Base-by-base conservation (phyloP, 1,140 invertebrate genomes). In the Drosophila auraria region DNA sequence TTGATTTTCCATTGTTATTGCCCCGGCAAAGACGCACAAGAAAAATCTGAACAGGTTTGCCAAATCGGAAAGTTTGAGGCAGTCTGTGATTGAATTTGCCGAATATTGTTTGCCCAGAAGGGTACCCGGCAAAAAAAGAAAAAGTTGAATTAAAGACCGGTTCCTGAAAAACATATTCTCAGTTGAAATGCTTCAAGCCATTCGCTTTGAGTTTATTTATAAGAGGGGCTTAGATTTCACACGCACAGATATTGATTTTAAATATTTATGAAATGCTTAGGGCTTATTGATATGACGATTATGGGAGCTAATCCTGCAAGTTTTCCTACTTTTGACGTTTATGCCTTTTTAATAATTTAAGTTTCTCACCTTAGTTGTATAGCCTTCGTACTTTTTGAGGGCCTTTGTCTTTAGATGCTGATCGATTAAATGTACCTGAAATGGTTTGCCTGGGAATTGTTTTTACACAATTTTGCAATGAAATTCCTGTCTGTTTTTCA, bases 1-100 rank as follows among this genome's bases (percentile, higher is more conserved):
- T 83, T 83, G 83, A 83, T 77, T 87, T 73, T 68, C 56, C 44
- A 89, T 87, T 83, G 66, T 72, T 72, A 73, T 73, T 71, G 54
- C 54, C 51, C 12, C 33, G 69, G 33, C 53, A 11, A 25, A 36
- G 51, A 42, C 17, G 53, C 30, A 27, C 33, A 23, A 49, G 23
- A 61, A 42, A 27, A 27, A 23, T 63, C 45, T 47, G 30, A 53
- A 45, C 45, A 61, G 38, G 42, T 69, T 71, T 69, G 68, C 12
- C 63, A 71, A 73, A 72, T 73, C 68, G 68, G 47, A 72, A 73
- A 73, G 38, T 72, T 71, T 50, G 25, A 60, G 54, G 54, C 70
- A 73, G 50, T 45, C 69, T 38, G 45, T 73, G 68, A 73, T 73
- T 73, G 68, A 73, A 53, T 73, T 73, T 73, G 20, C 38, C 66